Base-by-base conservation (phyloP, 30 jellyfish, hydroid and myxozoan genomes). In the Sanderia malayensis region DNA sequence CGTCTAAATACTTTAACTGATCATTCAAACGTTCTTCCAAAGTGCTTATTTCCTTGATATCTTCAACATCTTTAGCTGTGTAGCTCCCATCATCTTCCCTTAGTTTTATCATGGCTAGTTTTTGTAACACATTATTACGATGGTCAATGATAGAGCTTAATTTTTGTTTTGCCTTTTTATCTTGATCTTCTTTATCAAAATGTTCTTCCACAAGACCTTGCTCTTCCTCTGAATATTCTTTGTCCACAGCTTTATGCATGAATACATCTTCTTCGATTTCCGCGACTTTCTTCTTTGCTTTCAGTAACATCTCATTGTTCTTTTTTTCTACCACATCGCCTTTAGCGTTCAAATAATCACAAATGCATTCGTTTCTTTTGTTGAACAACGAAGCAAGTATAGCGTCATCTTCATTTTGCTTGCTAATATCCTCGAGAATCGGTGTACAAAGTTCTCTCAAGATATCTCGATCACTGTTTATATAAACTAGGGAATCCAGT, bases 101-200 rank as follows among this genome's bases (percentile, higher is more conserved):
- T 11, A 73, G 32, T 25, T 26, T 76, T 44, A 62, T 27, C 1
- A 73, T 80, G 47, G 64, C 63, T 52, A 76, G 57, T 31, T 61
- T 68, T 52, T 76, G 45, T 32, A 76, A 4, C 0, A 31, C 44
- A 17, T 61, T 41, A 63, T 76, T 67, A 32, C 88, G 45, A 13
- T 76, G 53, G 9, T 49, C 80, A 53, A 76, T 23, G 31, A 61
- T 47, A 4, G 71, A 31, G 31, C 41, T 20, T 10, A 76, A 19
- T 15, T 10, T 9, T 23, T 30, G 34, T 20, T 62, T 76, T 31
- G 25, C 46, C 31, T 71, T 41, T 41, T 41, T n/a, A n/a, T n/a
- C n/a, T n/a, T n/a, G n/a, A n/a, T n/a, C n/a, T n/a, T n/a, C n/a
- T n/a, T n/a, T n/a, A n/a, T n/a, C n/a, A n/a, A n/a, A n/a, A n/a